Evolutionary conservation across 2,888 invertebrate species (phyloP).

Genomic region (Drosophila conformis): DNA sequence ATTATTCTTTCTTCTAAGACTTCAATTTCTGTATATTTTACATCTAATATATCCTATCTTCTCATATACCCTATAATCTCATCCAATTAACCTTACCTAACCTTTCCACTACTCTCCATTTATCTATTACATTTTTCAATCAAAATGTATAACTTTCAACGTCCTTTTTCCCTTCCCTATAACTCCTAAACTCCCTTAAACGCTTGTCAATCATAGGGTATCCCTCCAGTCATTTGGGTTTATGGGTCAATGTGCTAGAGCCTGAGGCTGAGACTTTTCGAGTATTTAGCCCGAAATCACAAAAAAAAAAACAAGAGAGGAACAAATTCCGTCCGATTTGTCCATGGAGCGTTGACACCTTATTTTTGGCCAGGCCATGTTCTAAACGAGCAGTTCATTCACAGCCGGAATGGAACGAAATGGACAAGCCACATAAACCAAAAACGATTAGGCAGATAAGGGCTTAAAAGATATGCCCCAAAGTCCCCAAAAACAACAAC

Average conservation of each 20-base stretch:
- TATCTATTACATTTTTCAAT: no score
- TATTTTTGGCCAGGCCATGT: slow-evolving; percentile 19
- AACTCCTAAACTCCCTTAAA: background rate
- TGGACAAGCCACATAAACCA: slow-evolving; percentile 14
- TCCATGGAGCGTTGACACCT: slow-evolving; percentile 65
- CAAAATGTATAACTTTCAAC: background rate
- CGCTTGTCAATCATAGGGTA: slow-evolving; percentile 13
- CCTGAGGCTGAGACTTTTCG: slow-evolving; percentile 15
- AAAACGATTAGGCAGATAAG: slow-evolving; percentile 56
- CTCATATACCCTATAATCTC: background rate
- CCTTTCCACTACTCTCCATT: background rate
- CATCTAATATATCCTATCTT: background rate
- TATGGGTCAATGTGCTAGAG: slow-evolving; percentile 71
- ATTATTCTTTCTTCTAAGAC: background rate
- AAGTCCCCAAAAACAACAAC: slow-evolving; percentile 5
- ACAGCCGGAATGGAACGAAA: slow-evolving; percentile 21
- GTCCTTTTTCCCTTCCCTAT: background rate
- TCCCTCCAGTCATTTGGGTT: slow-evolving; percentile 24
- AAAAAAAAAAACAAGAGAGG: background rate
- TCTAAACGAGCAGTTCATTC: slow-evolving; percentile 53
- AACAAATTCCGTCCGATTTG: slow-evolving; percentile 31
- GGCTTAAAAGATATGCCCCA: slow-evolving; percentile 55
- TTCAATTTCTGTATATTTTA: background rate
- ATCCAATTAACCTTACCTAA: background rate
- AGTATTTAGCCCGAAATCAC: slow-evolving; percentile 28